Percentiles rank a stretch among this genome's conserved stretches.
These are phyloP conservation scores for Dendrolimus pini DNA, from an alignment of 2,888 invertebrate genomes.

Conservation along the genomic window DNA sequence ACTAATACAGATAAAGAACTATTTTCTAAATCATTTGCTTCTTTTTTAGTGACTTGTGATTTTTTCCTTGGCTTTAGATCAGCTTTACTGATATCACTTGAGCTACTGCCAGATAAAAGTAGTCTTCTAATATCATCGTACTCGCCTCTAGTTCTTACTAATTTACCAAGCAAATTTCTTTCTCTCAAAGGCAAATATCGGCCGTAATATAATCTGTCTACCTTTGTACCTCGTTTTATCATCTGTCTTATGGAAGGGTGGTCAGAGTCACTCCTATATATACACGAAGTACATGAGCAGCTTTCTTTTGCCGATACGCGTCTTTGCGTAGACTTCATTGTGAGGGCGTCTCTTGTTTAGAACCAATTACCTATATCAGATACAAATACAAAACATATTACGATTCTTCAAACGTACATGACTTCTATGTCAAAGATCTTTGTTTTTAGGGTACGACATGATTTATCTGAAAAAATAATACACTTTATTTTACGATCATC, in stretches of 20 bases:
- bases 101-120: slow-evolving; percentile 31
- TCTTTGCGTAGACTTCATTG: slow-evolving; percentile 26
- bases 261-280: slow-evolving; percentile 32
- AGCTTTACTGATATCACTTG: slow-evolving; percentile 22
- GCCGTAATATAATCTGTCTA: slow-evolving; percentile 34
- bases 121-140: slow-evolving; percentile 43
- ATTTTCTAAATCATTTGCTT: slow-evolving; percentile 21
- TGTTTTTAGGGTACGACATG: slow-evolving; percentile 8
- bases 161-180: slow-evolving; percentile 36
- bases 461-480: slow-evolving; percentile 18
- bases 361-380: slow-evolving; percentile 6
- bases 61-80: slow-evolving; percentile 19
- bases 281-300: slow-evolving; percentile 39
- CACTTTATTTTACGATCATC: neutral
- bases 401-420: slow-evolving; percentile 11
- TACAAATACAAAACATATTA: slow-evolving; percentile 4
- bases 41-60: slow-evolving; percentile 9
- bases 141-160: slow-evolving; percentile 42
- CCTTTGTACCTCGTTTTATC: slow-evolving; percentile 26
- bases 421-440: slow-evolving; percentile 7
- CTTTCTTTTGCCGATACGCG: slow-evolving; percentile 19
- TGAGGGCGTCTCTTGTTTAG: slow-evolving; percentile 23
- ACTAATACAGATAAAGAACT: slow-evolving; percentile 30
- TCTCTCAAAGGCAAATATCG: slow-evolving; percentile 41
- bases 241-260: slow-evolving; percentile 25